Base-by-base conservation (phyloP, 2,888 invertebrate species). In the Polydrusus tereticollis region DNA sequence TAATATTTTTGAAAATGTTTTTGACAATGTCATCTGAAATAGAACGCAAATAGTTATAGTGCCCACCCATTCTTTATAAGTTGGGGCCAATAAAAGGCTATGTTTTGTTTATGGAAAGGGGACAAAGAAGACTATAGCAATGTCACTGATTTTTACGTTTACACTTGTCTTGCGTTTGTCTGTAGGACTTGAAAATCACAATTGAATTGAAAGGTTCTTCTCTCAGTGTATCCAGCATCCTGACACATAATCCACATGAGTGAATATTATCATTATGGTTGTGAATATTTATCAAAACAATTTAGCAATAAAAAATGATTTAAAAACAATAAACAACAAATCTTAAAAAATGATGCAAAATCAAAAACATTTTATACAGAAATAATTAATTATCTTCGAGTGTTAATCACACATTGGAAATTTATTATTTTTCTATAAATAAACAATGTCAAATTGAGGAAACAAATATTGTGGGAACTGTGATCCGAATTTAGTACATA, bases 311-410 rank as follows among this genome's bases (percentile, higher is more conserved):
- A 58, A 58, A 58, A 58, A 18, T 36, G 18, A n/a, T 23, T 60
- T 8, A 60, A 43, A n/a, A 60, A 60, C 36, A 60, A 43, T 43
- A 60, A 60, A 43, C 43, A 59, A 60, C 43, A 60, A 60, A 60
- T 60, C 41, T 43, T 23, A 43, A 60, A 43, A 23, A 43, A 26
- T 43, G 26, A 60, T 43, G 14, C 26, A 26, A 43, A 60, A 60
- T 60, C 43, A 43, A 14, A 21, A 41, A 41, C 59, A 21, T 60
- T 43, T 2, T 21, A 21, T 23, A 26, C 43, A 7, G 23, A 43
- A 60, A 60, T 60, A 60, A 43, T 20, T 60, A 21, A 23, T 60
- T 43, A 60, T 60, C 60, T 21, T 60, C 6, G 14, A 43, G 23
- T 41, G 26, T 43, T 60, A 60, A 60, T 60, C 60, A 43, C 18